Base-by-base conservation (phyloP, 2,113 vertebrate species). In the Cynocephalus volans region DNA sequence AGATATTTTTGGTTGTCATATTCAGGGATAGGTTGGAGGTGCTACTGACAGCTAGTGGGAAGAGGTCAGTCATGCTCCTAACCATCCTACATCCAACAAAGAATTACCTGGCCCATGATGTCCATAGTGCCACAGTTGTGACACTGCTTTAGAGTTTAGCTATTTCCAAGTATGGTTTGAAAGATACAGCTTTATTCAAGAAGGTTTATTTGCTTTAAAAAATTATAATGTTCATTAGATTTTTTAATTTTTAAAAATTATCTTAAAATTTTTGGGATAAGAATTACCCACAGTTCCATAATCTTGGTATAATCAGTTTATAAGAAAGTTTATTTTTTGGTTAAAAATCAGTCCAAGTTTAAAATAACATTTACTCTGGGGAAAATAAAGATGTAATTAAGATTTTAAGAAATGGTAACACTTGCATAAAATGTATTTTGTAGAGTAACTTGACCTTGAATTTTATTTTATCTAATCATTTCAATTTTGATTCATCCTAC, bases 401-500 rank as follows among this genome's bases (percentile, higher is more conserved):
- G 33, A 87, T 92, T 80, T 92, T 5, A 92, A 65, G 41, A 88
- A 88, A 28, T 84, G 31, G 3, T 90, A 67, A 48, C 12, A 50
- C 10, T 48, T 92, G 36, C 28, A 36, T 92, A 79, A 92, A 96
- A 90, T 93, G 14, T 67, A 84, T 67, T 92, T 90, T 62, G 11
- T 76, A 90, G 76, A 54, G 45, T 86, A 92, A 94, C 36, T 79
- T 81, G 33, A 95, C 67, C 33, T 77, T n/a, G 36, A 67, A 82
- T 70, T 85, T 86, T 79, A 36, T 82, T 93, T 96, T 88, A 75
- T 88, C 75, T 93, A 90, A 92, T 91, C 21, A 76, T 89, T 45
- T 95, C 62, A 67, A 56, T 97, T 93, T 96, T 93, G 21, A 41
- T 95, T 96, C 15, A 93, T 97, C 11, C 48, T 93, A 41, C n/a